These are phyloP conservation scores for Gnathonemus longibarbis DNA, from an alignment of 2,113 vertebrate species.

Conservation along the genomic window DNA sequence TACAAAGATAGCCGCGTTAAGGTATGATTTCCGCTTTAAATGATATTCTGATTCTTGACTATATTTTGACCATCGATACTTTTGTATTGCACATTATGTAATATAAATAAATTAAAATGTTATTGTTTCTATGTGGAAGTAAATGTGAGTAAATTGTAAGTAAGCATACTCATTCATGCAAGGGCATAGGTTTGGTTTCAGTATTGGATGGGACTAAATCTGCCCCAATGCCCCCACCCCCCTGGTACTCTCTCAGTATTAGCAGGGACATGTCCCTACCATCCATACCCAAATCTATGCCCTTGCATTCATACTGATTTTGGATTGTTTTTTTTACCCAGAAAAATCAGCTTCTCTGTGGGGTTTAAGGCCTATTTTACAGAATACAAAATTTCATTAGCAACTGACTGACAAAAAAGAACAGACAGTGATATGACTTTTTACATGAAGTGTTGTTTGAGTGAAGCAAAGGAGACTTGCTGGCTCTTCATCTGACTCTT, in stretches of 20 bases:
- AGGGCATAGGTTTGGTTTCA: background rate
- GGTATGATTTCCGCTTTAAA: conserved; percentile 52
- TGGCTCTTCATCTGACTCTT: background rate
- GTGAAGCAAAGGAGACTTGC: background rate
- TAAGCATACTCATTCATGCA: background rate
- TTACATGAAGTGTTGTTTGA: background rate
- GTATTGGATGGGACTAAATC: background rate
- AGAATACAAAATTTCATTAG: background rate
- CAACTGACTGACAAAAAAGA: background rate
- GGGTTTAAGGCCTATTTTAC: background rate
- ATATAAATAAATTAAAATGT: background rate
- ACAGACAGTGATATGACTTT: background rate
- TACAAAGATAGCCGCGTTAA: conserved; percentile 85
- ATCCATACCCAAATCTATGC: background rate
- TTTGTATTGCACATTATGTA: background rate
- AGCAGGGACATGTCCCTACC: background rate
- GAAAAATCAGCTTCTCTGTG: background rate
- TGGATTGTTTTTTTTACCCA: background rate
- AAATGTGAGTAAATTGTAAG: background rate
- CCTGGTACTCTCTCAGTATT: background rate
- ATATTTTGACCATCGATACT: background rate
- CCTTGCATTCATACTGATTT: background rate
- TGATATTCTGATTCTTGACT: background rate
- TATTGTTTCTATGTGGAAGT: background rate
- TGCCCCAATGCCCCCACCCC: background rate